Evolutionary conservation across 1,140 invertebrate genomes (phyloP).

Genomic region (Brachionus asplanchnoidis): DNA sequence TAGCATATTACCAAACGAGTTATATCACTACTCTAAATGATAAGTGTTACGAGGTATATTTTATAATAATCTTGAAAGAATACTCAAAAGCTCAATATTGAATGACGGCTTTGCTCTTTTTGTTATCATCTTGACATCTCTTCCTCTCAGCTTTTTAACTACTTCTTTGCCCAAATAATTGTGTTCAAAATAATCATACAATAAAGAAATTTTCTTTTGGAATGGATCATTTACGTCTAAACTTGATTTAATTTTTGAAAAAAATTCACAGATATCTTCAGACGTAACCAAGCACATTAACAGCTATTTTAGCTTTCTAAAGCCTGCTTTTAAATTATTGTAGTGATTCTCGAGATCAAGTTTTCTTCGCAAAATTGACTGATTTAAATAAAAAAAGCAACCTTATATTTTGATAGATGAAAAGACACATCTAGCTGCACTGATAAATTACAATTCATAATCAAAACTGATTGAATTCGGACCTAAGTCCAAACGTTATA

Average conservation of each 20-base stretch:
- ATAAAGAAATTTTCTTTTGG: not conserved
- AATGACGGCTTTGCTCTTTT: not conserved
- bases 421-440: not conserved
- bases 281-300: not conserved
- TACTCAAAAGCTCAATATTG: too few species aligned
- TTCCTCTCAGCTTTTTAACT: not conserved
- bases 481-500: not conserved
- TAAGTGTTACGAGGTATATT: too few species aligned
- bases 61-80: too few species aligned
- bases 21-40: too few species aligned
- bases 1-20: not conserved
- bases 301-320: not conserved
- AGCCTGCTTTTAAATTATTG: not conserved
- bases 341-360: not conserved
- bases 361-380: slow-evolving; percentile 20
- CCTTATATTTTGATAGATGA: not conserved
- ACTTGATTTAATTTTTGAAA: not conserved
- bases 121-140: not conserved
- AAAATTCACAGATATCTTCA: not conserved
- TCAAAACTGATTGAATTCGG: not conserved
- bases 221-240: not conserved
- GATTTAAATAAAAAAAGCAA: slow-evolving; percentile 35
- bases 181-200: not conserved
- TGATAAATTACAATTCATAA: not conserved
- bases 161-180: too few species aligned